Percentiles rank a stretch among this genome's conserved stretches.
These are phyloP conservation scores for Merodon equestris DNA, from an alignment of 2,888 invertebrate species.

Conservation along the genomic window DNA sequence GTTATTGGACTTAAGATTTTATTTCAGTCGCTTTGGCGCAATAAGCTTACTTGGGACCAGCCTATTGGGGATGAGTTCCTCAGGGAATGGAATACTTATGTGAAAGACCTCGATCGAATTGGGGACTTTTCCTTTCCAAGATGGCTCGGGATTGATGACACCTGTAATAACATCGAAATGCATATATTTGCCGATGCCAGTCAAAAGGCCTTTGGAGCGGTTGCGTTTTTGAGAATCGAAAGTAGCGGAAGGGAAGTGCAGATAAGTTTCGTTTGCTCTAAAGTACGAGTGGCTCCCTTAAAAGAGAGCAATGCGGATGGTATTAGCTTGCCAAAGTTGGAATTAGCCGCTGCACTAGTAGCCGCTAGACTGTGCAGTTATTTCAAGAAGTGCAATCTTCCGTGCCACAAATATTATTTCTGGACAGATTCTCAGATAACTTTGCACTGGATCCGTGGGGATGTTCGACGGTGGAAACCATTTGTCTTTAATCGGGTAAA, in stretches of 20 bases:
- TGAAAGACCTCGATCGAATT: no score
- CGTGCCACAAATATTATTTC: not conserved
- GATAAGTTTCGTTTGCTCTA: conserved; percentile 38
- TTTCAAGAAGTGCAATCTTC: not conserved
- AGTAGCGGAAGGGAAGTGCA: not conserved
- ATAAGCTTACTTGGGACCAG: conserved; percentile 19
- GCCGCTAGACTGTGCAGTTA: conserved; percentile 28
- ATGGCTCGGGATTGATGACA: no score
- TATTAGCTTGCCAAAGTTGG: no score
- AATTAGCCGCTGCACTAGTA: not conserved
- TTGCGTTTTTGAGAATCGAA: conserved; percentile 21
- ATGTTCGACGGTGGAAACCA: conserved; percentile 37
- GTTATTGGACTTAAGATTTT: conserved; percentile 15
- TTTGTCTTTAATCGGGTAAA: conserved; percentile 32
- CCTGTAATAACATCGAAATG: no score
- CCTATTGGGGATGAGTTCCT: conserved; percentile 6
- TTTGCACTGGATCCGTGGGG: conserved; percentile 30
- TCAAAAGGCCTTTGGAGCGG: conserved; percentile 34
- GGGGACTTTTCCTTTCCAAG: not conserved
- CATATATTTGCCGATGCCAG: conserved; percentile 49
- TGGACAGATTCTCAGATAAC: conserved; percentile 41
- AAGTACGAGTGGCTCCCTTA: conserved; percentile 36
- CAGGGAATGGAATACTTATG: conserved; percentile 9
- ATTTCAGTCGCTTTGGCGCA: conserved; percentile 19
- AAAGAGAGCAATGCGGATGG: conserved; percentile 1